These are phyloP conservation scores for Fistularia tabacaria DNA, from an alignment of 2,797 vertebrate genomes.

Conservation along the genomic window DNA sequence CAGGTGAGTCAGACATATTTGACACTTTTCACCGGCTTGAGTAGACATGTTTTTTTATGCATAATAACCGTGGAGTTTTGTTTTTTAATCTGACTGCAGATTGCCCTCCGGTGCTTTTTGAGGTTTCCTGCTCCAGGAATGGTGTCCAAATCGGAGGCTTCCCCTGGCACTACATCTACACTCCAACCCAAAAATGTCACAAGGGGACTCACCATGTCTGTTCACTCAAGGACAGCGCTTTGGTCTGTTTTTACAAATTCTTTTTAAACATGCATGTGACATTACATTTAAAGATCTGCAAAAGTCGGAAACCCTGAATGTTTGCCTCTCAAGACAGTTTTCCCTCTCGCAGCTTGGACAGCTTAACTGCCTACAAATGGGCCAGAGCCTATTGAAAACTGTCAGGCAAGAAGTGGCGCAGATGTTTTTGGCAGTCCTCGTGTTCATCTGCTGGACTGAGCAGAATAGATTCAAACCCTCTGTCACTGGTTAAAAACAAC, in stretches of 20 bases:
- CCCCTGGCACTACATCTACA: conserved; percentile 97
- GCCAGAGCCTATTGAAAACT: conserved; percentile 22
- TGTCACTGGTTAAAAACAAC: too few species aligned
- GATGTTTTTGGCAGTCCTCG: conserved; percentile 51
- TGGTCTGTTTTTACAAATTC: conserved; percentile 74
- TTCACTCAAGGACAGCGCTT: conserved; percentile 81
- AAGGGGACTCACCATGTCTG: conserved; percentile 90
- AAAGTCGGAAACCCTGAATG: neutral
- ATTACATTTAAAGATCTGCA: neutral
- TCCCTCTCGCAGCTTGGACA: conserved; percentile 1
- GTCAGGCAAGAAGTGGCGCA: conserved; percentile 26
- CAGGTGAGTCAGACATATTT: conserved; percentile 70
- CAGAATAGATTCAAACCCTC: conserved; percentile 11
- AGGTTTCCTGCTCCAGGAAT: conserved; percentile 85
- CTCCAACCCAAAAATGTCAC: conserved; percentile 86
- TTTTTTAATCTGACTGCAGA: conserved; percentile 65
- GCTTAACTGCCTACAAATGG: conserved; percentile 10
- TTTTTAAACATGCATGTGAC: neutral
- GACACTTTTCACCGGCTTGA: neutral
- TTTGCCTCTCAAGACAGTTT: neutral
- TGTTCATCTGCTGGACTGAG: conserved; percentile 18
- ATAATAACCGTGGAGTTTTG: neutral
- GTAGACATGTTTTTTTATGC: neutral
- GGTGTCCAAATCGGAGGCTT: conserved; percentile 92
- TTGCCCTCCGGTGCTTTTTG: conserved; percentile 85